Conservation (phyloP, 2,888 invertebrate species). For the Dimorphilus gyrociliatus region DNA sequence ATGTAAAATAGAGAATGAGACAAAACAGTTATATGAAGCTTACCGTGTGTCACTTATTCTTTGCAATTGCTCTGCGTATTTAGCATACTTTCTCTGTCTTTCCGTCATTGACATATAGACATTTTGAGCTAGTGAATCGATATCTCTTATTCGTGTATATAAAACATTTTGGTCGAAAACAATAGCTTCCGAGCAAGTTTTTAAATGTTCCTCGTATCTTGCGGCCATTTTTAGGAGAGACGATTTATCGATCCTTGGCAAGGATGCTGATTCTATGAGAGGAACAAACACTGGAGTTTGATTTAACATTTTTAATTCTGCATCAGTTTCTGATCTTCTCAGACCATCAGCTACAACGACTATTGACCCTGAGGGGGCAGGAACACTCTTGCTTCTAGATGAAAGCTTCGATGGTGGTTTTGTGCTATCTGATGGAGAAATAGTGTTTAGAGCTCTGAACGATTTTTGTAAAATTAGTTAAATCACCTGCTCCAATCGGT, state of each 20-base stretch:
- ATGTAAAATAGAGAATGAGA: slow-evolving; percentile 7
- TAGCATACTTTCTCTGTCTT: slow-evolving; percentile 63
- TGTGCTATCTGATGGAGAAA: no score
- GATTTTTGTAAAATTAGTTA: no score
- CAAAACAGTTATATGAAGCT: no score
- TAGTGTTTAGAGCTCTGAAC: no score
- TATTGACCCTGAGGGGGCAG: no score
- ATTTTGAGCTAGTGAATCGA: slow-evolving; percentile 54
- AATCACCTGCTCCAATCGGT: no score
- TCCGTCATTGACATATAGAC: slow-evolving; percentile 56
- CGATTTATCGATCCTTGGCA: no score
- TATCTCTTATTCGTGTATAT: slow-evolving; percentile 58
- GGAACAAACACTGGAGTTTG: slow-evolving; percentile 75
- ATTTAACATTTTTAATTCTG: slow-evolving; percentile 25
- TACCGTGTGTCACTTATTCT: slow-evolving; percentile 66
- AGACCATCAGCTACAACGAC: no score
- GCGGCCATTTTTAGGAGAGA: no score
- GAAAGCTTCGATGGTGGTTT: no score
- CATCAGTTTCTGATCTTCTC: slow-evolving; percentile 18
- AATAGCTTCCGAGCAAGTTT: slow-evolving; percentile 62
- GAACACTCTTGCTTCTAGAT: no score
- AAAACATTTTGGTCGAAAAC: slow-evolving; percentile 61
- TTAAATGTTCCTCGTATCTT: slow-evolving; percentile 66
- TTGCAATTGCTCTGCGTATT: slow-evolving; percentile 66
- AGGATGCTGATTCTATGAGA: no score